These are phyloP conservation scores for Trematocara variabile DNA, from an alignment of 2,113 vertebrate species.

Conservation along the genomic window DNA sequence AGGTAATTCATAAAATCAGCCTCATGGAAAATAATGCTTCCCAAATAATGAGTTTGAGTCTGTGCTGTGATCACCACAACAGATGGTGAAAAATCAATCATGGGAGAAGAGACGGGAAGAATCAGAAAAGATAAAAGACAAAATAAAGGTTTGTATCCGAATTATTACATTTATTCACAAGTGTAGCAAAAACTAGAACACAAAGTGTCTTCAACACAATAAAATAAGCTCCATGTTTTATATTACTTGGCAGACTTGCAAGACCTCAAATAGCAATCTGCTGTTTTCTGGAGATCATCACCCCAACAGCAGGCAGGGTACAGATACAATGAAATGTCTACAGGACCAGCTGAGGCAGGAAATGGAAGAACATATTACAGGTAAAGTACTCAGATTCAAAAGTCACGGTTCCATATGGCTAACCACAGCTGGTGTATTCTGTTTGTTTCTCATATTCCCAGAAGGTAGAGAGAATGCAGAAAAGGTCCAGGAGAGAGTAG, in stretches of 20 bases:
- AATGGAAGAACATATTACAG: conserved; percentile 71
- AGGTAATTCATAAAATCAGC: conserved; percentile 59
- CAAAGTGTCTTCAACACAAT: background rate
- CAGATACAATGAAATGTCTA: conserved; percentile 37
- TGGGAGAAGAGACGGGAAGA: conserved; percentile 60
- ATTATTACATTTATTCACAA: background rate
- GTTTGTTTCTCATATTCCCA: conserved; percentile 14
- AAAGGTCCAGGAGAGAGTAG: conserved; percentile 60
- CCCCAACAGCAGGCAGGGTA: background rate
- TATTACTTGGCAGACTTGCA: conserved; percentile 2
- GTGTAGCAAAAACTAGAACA: background rate
- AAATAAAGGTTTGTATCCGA: conserved; percentile 25
- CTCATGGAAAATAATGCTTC: background rate
- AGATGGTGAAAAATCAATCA: conserved; percentile 70
- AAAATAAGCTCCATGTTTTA: background rate
- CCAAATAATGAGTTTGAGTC: background rate
- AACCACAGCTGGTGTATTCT: background rate
- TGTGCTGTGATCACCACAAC: background rate
- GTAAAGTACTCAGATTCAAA: conserved; percentile 25
- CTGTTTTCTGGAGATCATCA: background rate
- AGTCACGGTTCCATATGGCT: background rate
- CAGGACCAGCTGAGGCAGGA: conserved; percentile 67
- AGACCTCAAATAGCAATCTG: background rate
- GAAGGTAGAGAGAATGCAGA: conserved; percentile 63
- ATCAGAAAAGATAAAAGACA: conserved; percentile 34